phyloP scores from a whole-genome alignment of 2,888 invertebrate genomes.

The Hesperia comma region DNA sequence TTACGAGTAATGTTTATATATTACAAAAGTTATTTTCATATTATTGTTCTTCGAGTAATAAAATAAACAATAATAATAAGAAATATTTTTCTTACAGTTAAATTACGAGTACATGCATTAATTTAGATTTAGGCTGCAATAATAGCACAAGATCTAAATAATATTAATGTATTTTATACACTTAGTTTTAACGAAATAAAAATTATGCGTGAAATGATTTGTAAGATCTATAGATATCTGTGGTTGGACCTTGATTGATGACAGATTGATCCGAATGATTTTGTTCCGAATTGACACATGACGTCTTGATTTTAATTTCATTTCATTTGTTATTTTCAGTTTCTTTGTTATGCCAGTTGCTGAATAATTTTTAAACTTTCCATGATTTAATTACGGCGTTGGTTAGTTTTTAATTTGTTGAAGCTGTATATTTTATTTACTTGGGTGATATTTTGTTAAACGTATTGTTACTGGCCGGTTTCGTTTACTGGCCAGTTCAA shows the following conservation, averaged over 20 bases:
- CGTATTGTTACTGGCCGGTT: slow-evolving; percentile 19
- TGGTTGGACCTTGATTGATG: slow-evolving; percentile 10
- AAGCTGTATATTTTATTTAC: slow-evolving; percentile 7
- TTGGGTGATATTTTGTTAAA: neutral
- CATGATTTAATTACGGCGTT: slow-evolving; percentile 45
- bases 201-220: slow-evolving; percentile 23
- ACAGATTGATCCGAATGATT: slow-evolving; percentile 49
- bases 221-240: neutral
- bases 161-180: neutral
- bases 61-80: neutral
- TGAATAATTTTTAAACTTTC: slow-evolving; percentile 52
- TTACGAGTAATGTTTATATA: too few relatives aligned
- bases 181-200: neutral
- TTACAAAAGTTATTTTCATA: too few relatives aligned
- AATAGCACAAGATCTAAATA: too few relatives aligned
- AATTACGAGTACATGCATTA: too few relatives aligned
- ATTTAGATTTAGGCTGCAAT: too few relatives aligned
- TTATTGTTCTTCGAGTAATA: too few relatives aligned
- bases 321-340: slow-evolving; percentile 69
- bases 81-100: too few relatives aligned
- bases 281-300: slow-evolving; percentile 53
- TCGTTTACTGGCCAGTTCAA: slow-evolving; percentile 23
- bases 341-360: slow-evolving; percentile 60
- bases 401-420: slow-evolving; percentile 53
- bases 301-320: slow-evolving; percentile 56